Base-by-base conservation (phyloP, 23 tunicate species). In the Corella eumyota region DNA sequence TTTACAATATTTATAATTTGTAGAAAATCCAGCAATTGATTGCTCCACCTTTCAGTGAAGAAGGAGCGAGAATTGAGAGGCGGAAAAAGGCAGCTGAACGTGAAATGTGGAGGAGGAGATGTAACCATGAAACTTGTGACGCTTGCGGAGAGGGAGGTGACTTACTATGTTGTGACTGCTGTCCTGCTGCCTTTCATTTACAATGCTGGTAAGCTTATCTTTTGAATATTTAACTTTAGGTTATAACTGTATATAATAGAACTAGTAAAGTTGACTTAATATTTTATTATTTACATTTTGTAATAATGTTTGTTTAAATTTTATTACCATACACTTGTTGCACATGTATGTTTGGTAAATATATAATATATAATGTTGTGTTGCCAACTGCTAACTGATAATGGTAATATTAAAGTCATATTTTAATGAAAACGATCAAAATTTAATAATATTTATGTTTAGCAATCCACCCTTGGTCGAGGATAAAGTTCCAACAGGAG, bases 81-180 rank as follows among this genome's bases (percentile, higher is more conserved):
- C 53, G 61, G 34, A 56, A 75, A 21, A 59, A 69, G 59, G 95
- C 85, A 30, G 87, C 95, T 9, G 87, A 85, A 36, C 77, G 94
- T 4, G 95, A 85, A 53, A 77, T 85, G 85, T 85, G 97, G 97
- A 47, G 82, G 30, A 52, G 67, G 29, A 54, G 97, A 35, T 73
- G 88, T 45, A 79, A 92, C 58, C 84, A 92, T 64, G 98, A 92
- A 35, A 75, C 84, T 0, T 92, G 98, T 66, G 92, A 92, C 71
- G 98, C 98, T 27, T 92, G 98, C 48, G 80, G 86, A 17, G 98
- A 92, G 52, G 98, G 98, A 46, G 98, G 98, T 7, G 98, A 92
- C 51, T 57, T 92, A 21, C 70, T 92, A 2, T 92, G 98, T 48
- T 92, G 98, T 71, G 98, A 92, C 54, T 62, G 79, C 50, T 92